phyloP scores from a whole-genome alignment of 2,113 vertebrate genomes.

The Lamprotornis superbus region DNA sequence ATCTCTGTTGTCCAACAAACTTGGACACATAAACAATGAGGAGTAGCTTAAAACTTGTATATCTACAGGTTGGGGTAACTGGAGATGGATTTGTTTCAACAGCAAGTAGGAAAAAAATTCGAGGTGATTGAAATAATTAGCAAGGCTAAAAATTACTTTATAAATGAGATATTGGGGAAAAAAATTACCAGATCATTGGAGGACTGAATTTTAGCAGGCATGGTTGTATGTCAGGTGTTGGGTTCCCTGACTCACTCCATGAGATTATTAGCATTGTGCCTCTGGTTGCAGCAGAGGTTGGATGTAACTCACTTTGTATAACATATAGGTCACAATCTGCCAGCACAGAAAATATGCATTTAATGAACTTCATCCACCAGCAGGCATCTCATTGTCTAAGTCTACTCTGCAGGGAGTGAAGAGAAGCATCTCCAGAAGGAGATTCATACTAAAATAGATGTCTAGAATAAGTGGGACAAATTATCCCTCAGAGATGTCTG shows the following conservation, averaged over 20 bases:
- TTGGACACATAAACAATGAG: not conserved
- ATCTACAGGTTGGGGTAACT: not conserved
- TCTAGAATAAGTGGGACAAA: conserved; percentile 32
- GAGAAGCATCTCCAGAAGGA: not conserved
- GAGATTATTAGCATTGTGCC: not conserved
- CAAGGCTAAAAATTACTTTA: not conserved
- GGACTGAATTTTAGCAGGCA: not conserved
- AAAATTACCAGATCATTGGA: not conserved
- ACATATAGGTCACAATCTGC: conserved; percentile 25
- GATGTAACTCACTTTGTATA: not conserved
- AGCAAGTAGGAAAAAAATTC: not conserved
- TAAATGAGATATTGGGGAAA: not conserved
- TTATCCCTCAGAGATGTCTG: not conserved
- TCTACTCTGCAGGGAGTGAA: not conserved
- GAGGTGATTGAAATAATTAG: not conserved
- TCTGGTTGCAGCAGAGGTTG: not conserved
- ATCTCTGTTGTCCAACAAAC: not conserved
- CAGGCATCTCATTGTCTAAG: not conserved
- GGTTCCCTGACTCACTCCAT: not conserved
- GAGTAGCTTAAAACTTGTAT: not conserved
- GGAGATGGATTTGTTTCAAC: not conserved
- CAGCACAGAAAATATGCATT: not conserved
- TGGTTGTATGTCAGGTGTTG: not conserved
- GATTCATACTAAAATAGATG: not conserved
- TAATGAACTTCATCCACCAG: not conserved